Percentiles rank a stretch among this genome's conserved stretches.
Conservation (phyloP, 2,888 invertebrate genomes). For the Thalpophila matura region DNA sequence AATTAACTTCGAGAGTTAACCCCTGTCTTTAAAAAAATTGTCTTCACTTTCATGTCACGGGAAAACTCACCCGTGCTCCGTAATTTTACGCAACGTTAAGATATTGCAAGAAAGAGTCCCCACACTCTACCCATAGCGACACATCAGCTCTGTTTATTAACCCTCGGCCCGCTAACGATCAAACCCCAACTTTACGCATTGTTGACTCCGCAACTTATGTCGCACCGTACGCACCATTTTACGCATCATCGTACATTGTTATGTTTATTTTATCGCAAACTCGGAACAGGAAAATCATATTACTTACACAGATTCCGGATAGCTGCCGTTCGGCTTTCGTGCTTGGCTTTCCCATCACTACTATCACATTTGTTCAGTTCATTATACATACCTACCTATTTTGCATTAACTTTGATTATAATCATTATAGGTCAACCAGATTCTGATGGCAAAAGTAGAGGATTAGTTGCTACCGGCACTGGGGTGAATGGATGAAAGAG, state of each 20-base stretch:
- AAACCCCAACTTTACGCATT: constrained; percentile 65
- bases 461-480: too few species aligned
- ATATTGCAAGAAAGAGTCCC: constrained; percentile 33
- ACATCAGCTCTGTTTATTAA: constrained; percentile 48
- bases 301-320: constrained; percentile 49
- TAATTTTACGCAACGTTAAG: constrained; percentile 28
- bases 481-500: too few species aligned
- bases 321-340: constrained; percentile 12
- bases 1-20: too few species aligned
- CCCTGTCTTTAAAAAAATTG: too few species aligned
- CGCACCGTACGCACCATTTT: constrained; percentile 52
- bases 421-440: constrained; percentile 1
- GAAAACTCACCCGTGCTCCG: neutral
- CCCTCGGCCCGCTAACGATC: constrained; percentile 50
- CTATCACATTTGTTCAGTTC: neutral
- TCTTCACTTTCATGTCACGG: neutral
- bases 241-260: constrained; percentile 63
- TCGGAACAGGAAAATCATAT: constrained; percentile 57
- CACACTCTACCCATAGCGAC: constrained; percentile 12
- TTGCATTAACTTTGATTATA: constrained; percentile 3
- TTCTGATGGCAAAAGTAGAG: too few species aligned
- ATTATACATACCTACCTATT: too few species aligned
- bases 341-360: constrained; percentile 9
- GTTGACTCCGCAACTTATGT: constrained; percentile 58
- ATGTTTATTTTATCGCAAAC: constrained; percentile 65